These are phyloP conservation scores for Phyllostomus discolor DNA, from an alignment of 2,113 vertebrate genomes.

Conservation along the genomic window DNA sequence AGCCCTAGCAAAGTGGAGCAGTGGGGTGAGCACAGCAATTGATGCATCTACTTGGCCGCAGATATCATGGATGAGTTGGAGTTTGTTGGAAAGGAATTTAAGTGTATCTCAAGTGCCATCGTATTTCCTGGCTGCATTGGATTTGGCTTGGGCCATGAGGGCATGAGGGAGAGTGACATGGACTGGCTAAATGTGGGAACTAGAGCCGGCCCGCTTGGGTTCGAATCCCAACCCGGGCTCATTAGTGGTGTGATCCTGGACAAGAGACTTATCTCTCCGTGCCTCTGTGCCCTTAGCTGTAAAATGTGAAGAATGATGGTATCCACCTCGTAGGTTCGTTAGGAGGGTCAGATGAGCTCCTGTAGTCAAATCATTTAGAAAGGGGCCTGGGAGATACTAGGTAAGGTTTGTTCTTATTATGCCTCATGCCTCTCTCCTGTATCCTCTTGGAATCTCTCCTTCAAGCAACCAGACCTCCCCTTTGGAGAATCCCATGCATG, in stretches of 20 bases:
- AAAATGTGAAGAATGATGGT: background rate
- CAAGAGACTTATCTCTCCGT: background rate
- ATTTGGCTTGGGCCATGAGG: background rate
- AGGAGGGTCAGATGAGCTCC: background rate
- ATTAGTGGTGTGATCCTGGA: background rate
- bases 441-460: background rate
- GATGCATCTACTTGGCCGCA: fast-evolving
- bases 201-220: background rate
- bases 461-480: background rate
- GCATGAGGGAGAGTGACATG: fast-evolving
- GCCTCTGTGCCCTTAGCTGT: background rate
- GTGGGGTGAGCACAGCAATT: fast-evolving
- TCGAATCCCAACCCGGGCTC: background rate
- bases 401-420: background rate
- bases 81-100: background rate
- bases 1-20: fast-evolving
- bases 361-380: background rate
- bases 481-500: fast-evolving
- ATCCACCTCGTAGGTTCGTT: background rate
- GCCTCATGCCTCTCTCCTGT: fast-evolving
- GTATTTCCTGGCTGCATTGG: background rate
- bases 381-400: fast-evolving
- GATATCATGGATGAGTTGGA: too few relatives aligned
- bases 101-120: background rate
- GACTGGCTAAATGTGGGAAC: fast-evolving